Conservation (phyloP, 2,888 invertebrate species). For the Muschampia plurimacula region DNA sequence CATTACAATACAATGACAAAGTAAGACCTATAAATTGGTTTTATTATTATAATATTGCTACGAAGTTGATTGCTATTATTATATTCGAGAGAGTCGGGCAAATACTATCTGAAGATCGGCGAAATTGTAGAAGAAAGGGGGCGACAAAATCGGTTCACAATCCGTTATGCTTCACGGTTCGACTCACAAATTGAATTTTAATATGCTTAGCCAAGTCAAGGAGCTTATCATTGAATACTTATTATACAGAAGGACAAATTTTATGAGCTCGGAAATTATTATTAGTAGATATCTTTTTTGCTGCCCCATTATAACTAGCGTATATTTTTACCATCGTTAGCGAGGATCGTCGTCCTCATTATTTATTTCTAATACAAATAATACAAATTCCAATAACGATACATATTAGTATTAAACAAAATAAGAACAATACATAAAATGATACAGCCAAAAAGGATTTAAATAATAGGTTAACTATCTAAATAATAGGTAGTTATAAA, state of each 20-base stretch:
- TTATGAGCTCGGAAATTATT: slow-evolving; percentile 67
- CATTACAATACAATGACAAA: slow-evolving; percentile 12
- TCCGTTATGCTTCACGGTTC: slow-evolving; percentile 81
- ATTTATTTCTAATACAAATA: neutral
- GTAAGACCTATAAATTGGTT: neutral
- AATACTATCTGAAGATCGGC: slow-evolving; percentile 65
- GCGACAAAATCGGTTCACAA: slow-evolving; percentile 78
- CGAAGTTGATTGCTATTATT: slow-evolving; percentile 54
- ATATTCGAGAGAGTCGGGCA: slow-evolving; percentile 64
- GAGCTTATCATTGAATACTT: slow-evolving; percentile 80
- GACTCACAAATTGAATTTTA: slow-evolving; percentile 83
- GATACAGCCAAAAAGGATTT: no score
- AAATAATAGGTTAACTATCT: no score
- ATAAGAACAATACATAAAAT: no score
- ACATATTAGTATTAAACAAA: no score
- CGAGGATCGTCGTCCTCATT: neutral
- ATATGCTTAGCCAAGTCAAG: slow-evolving; percentile 81
- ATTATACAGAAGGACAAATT: slow-evolving; percentile 73
- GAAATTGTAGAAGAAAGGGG: slow-evolving; percentile 78
- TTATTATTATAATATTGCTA: slow-evolving; percentile 18
- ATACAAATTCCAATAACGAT: no score
- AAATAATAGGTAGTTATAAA: no score
- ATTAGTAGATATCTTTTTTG: slow-evolving; percentile 47
- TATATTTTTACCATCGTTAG: slow-evolving; percentile 14
- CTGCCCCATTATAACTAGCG: slow-evolving; percentile 13